Conservation (phyloP, 2,113 vertebrate species). For the Glaucidium brasilianum region DNA sequence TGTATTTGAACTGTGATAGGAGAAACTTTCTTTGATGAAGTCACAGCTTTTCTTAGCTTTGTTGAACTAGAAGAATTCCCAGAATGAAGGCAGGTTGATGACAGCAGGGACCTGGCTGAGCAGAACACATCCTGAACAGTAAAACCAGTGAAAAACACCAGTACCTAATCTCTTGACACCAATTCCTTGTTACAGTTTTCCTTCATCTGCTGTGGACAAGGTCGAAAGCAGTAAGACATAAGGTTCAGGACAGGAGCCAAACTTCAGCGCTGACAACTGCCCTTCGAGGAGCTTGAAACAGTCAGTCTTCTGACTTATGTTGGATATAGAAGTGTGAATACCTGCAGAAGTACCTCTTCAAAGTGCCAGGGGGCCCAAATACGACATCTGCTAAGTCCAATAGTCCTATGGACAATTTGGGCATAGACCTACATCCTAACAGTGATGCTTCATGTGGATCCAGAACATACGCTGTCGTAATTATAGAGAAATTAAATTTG, state of each 20-base stretch:
- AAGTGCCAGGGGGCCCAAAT: not conserved
- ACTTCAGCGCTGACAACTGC: not conserved
- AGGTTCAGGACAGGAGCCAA: not conserved
- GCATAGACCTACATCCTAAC: not conserved
- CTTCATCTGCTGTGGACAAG: not conserved
- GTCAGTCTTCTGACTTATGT: not conserved
- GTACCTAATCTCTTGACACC: not conserved
- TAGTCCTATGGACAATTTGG: not conserved
- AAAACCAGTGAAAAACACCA: not conserved
- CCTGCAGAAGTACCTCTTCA: not conserved
- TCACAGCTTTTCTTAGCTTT: not conserved
- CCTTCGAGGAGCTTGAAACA: not conserved
- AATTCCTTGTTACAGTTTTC: not conserved
- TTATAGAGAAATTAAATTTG: not conserved
- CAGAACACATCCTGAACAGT: not conserved
- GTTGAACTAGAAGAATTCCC: not conserved
- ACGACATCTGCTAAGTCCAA: not conserved
- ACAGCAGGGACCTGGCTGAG: not conserved
- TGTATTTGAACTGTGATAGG: not conserved
- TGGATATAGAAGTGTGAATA: not conserved
- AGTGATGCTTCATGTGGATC: not conserved
- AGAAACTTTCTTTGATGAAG: not conserved
- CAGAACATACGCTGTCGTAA: not conserved
- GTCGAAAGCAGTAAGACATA: not conserved
- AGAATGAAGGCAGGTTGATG: not conserved